Evolutionary conservation across 2,113 vertebrate genomes (phyloP), one percentile per base, ranked within the genome.

Genomic region (Rhodinocichla rosea): DNA sequence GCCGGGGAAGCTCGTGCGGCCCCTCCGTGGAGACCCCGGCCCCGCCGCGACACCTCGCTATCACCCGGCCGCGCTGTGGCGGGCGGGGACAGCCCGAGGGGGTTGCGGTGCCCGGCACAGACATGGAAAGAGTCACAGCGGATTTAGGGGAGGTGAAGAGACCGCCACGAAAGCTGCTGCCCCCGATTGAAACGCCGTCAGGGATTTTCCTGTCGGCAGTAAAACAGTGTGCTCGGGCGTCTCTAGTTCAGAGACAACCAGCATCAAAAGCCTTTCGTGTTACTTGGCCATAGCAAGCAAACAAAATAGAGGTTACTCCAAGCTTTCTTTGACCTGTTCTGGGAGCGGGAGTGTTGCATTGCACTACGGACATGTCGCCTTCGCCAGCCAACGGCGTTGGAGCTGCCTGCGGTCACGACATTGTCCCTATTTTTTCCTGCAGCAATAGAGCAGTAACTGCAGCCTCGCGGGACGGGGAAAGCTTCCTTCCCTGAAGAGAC

Each of bases 1-100:
- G 7, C 24, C 8, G 7, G 28, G 10, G 6, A 24, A 65, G 19
- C 6, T 52, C 22, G 35, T 15, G 21, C 11, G 13, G 16, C 15
- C 10, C 40, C 32, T 11, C 30, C 1, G 11, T 23, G 5, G 33
- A 5, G 22, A 14, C 9, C 2, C 20, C 11, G 13, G 14, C 15
- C 13, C 45, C 37, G 1, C 50, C 7, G 26, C 10, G 8, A 18
- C 62, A 39, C 32, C 33, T 13, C 19, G 8, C 44, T 28, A 33
- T 4, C 37, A 33, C n/a, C 11, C 64, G 6, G 33, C 30, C 10
- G 13, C 7, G 7, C 24, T 28, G 13, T 1, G 32, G 26, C 1
- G 19, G 28, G 21, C 30, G 15, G 9, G 19, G 16, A 39, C 37
- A 37, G 69, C 33, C 42, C 23, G 1, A 24, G 33, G 8, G 32